phyloP scores from a whole-genome alignment of 2,797 vertebrate genomes.

The Lophius americanus region DNA sequence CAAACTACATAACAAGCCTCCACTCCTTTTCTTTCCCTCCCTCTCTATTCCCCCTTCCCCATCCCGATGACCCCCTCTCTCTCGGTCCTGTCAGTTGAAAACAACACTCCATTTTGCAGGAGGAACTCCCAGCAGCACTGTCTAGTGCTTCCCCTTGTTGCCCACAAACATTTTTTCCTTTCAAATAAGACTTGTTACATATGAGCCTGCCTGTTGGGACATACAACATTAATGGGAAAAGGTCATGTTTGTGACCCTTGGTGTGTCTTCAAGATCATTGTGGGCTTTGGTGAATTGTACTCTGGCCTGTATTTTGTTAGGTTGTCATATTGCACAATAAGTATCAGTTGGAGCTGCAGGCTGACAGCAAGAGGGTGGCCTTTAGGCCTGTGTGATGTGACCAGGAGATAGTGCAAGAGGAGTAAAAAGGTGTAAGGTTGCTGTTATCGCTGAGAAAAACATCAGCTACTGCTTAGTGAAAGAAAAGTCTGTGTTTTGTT shows the following conservation, averaged over 20 bases:
- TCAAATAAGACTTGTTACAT: conserved; percentile 25
- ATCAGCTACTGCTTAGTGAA: conserved; percentile 28
- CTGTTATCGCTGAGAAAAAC: conserved; percentile 54
- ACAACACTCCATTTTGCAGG: conserved; percentile 73
- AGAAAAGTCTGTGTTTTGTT: conserved; percentile 44
- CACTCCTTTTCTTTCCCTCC: conserved; percentile 8
- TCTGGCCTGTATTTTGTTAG: conserved; percentile 53
- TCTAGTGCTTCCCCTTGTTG: conserved; percentile 38
- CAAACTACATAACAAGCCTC: conserved; percentile 24
- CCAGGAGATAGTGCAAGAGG: conserved; percentile 60
- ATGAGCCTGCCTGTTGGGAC: conserved; percentile 9
- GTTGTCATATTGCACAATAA: conserved; percentile 69
- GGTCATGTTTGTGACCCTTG: conserved; percentile 37
- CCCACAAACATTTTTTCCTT: conserved; percentile 25
- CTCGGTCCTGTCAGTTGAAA: conserved; percentile 56
- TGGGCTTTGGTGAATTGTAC: conserved; percentile 41
- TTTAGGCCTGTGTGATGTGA: conserved; percentile 61
- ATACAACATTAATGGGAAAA: conserved; percentile 18
- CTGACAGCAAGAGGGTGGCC: conserved; percentile 57
- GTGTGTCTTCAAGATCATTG: conserved; percentile 40
- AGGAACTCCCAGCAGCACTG: conserved; percentile 43
- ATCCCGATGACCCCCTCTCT: conserved; percentile 23
- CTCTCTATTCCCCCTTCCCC: conserved; percentile 14
- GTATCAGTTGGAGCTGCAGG: conserved; percentile 59
- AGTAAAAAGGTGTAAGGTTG: conserved; percentile 62